Evolutionary conservation across 2,113 vertebrate genomes (phyloP).

Genomic region (Mus spicilegus): DNA sequence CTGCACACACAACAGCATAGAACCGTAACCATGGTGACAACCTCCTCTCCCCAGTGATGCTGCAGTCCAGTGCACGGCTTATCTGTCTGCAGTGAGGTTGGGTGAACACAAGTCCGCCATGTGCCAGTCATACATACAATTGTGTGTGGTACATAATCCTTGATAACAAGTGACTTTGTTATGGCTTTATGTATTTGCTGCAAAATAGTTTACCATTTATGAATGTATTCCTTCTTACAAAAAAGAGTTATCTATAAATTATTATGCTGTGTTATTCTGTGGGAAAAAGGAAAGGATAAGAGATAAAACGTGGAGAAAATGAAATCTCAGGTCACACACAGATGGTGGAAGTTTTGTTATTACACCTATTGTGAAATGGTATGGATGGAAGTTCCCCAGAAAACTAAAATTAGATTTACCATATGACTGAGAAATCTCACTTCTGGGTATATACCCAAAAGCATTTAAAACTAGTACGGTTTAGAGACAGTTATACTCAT

Average conservation of each 20-base stretch:
- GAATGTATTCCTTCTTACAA: neutral
- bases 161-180: neutral
- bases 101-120: neutral
- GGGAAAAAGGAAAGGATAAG: neutral
- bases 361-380: neutral
- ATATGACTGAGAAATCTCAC: neutral
- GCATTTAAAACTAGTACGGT: neutral
- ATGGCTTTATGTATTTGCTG: neutral
- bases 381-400: neutral
- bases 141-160: too few relatives aligned
- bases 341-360: neutral
- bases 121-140: neutral
- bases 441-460: neutral
- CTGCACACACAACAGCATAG: neutral
- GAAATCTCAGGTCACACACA: neutral
- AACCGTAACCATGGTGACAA: too few relatives aligned
- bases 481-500: neutral
- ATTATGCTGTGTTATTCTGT: neutral
- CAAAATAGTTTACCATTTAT: neutral
- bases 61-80: neutral
- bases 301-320: neutral
- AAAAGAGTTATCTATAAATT: neutral
- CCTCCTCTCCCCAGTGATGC: neutral
- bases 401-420: neutral
- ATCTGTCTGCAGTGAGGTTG: neutral